Percentiles rank a stretch among this genome's conserved stretches.
Conservation (phyloP, 2,797 vertebrate species). For the Falco berigora region DNA sequence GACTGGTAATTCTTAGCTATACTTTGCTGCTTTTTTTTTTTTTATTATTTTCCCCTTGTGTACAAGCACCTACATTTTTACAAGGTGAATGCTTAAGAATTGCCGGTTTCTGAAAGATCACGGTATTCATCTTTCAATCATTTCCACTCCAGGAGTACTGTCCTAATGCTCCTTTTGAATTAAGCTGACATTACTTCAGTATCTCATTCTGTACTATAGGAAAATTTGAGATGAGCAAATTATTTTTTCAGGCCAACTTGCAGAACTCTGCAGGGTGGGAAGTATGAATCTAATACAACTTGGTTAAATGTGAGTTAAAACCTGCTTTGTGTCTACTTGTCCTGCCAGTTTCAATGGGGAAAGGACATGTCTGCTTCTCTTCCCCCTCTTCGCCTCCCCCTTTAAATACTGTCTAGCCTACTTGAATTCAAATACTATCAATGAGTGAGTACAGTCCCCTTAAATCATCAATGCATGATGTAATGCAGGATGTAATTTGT, state of each 20-base stretch:
- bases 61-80: not conserved
- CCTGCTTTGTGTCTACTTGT: not conserved
- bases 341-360: not conserved
- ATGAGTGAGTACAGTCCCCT: not conserved
- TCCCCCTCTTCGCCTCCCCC: rapidly evolving
- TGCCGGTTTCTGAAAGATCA: not conserved
- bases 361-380: not conserved
- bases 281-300: not conserved
- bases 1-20: not conserved
- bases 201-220: not conserved
- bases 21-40: not conserved
- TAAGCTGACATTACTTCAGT: not conserved
- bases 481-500: not conserved
- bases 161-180: not conserved
- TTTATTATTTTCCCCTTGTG: not conserved
- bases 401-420: not conserved
- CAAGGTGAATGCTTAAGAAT: not conserved
- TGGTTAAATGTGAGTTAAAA: not conserved
- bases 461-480: not conserved
- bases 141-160: not conserved
- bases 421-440: not conserved
- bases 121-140: not conserved
- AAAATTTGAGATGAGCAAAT: not conserved
- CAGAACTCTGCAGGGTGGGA: not conserved
- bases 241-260: not conserved